These are phyloP conservation scores for Stratiomys singularior DNA, from an alignment of 2,888 invertebrate species.

Conservation along the genomic window DNA sequence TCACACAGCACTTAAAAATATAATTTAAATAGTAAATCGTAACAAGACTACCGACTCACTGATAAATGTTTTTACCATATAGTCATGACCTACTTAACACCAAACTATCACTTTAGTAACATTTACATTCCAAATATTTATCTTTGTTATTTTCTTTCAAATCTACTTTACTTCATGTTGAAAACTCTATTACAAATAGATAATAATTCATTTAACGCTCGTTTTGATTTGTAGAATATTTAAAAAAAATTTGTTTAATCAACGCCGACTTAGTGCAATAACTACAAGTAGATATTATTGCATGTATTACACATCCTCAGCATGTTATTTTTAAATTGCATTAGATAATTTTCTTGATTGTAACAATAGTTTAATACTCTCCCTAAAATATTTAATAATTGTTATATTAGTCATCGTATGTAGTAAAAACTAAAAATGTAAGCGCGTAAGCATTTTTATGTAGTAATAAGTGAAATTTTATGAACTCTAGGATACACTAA, in stretches of 20 bases:
- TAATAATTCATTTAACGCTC: background rate
- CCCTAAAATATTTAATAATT: constrained; percentile 4
- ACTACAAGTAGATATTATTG: background rate
- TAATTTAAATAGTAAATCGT: too few relatives aligned
- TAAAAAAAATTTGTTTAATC: background rate
- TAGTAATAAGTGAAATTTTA: background rate
- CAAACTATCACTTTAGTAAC: background rate
- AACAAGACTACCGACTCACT: too few relatives aligned
- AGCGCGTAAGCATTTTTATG: background rate
- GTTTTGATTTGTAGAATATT: constrained; percentile 2
- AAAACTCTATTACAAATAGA: background rate
- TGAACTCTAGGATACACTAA: too few relatives aligned
- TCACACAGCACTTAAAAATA: too few relatives aligned
- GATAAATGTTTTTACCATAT: background rate
- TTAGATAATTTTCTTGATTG: background rate
- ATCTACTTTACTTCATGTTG: constrained; percentile 4
- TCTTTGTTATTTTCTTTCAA: constrained; percentile 7
- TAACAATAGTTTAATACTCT: background rate
- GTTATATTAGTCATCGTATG: background rate
- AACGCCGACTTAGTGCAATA: background rate
- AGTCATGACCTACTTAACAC: background rate
- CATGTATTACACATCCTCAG: constrained; percentile 14
- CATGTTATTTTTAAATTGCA: background rate
- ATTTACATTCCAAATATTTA: constrained; percentile 1
- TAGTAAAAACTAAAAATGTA: background rate